phyloP scores from a whole-genome alignment of 2,797 vertebrate species.

The Pitangus sulphuratus region DNA sequence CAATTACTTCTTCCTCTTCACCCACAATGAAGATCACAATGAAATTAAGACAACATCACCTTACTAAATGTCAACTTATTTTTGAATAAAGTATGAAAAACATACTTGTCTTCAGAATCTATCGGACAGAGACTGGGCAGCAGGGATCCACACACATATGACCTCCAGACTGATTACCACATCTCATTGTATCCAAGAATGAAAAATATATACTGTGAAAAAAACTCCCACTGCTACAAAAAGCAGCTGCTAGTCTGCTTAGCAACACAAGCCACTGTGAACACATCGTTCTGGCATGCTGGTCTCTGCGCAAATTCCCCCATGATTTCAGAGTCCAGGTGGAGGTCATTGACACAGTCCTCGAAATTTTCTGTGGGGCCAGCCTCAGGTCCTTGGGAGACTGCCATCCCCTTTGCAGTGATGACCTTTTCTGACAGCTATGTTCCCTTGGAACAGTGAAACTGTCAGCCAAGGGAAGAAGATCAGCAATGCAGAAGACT shows the following conservation, averaged over 20 bases:
- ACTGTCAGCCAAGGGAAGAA: constrained; percentile 18
- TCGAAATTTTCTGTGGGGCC: constrained; percentile 3
- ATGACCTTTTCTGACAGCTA: constrained; percentile 37
- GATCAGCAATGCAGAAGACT: background rate
- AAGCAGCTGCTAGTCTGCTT: constrained; percentile 3
- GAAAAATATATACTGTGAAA: background rate
- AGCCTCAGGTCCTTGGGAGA: background rate
- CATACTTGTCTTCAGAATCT: background rate
- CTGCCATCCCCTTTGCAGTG: background rate
- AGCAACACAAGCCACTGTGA: constrained; percentile 7
- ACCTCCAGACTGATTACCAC: background rate
- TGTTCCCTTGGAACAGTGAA: constrained; percentile 22
- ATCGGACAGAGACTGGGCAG: background rate
- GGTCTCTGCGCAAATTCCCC: background rate
- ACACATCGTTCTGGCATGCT: background rate
- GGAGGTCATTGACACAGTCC: background rate
- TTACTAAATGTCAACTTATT: background rate
- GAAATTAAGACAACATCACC: background rate
- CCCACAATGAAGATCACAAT: background rate
- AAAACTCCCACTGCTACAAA: background rate
- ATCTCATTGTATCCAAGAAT: background rate
- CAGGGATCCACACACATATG: background rate
- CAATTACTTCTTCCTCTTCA: background rate
- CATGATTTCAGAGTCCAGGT: constrained; percentile 4
- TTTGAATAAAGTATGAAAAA: background rate